Percentiles rank a stretch among this genome's conserved stretches.
phyloP scores from a whole-genome alignment of 2,113 vertebrate species.

The Phyllopteryx taeniolatus region DNA sequence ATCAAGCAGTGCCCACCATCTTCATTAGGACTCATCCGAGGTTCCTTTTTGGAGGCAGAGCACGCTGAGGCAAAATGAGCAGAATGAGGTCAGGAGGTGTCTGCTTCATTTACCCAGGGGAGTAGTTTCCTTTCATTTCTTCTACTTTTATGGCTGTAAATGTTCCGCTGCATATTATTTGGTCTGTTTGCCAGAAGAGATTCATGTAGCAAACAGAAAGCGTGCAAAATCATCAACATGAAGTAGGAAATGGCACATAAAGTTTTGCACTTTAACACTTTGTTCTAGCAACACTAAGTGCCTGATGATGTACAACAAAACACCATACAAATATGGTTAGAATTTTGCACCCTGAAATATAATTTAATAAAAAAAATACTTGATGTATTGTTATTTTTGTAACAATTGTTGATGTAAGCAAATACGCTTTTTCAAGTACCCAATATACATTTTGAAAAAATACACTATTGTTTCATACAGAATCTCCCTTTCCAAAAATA shows the following conservation, averaged over 20 bases:
- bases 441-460: too few relatives aligned
- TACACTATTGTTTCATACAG: too few relatives aligned
- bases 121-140: conserved; percentile 5
- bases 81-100: conserved; percentile 10
- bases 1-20: conserved; percentile 4
- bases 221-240: neutral
- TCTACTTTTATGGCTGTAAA: conserved; percentile 3
- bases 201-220: neutral
- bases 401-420: too few relatives aligned
- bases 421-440: too few relatives aligned
- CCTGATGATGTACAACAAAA: neutral
- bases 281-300: neutral
- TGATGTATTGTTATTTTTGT: too few relatives aligned
- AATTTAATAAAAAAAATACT: too few relatives aligned
- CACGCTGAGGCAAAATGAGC: neutral
- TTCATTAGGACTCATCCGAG: conserved; percentile 4
- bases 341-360: too few relatives aligned
- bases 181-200: neutral
- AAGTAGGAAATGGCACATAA: neutral
- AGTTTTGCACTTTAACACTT: neutral
- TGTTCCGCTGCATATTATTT: neutral
- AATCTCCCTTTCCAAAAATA: too few relatives aligned
- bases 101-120: neutral
- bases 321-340: neutral
- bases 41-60: conserved; percentile 1